phyloP scores from a whole-genome alignment of 2,888 invertebrate genomes.

The Hydrotaea diabolus region DNA sequence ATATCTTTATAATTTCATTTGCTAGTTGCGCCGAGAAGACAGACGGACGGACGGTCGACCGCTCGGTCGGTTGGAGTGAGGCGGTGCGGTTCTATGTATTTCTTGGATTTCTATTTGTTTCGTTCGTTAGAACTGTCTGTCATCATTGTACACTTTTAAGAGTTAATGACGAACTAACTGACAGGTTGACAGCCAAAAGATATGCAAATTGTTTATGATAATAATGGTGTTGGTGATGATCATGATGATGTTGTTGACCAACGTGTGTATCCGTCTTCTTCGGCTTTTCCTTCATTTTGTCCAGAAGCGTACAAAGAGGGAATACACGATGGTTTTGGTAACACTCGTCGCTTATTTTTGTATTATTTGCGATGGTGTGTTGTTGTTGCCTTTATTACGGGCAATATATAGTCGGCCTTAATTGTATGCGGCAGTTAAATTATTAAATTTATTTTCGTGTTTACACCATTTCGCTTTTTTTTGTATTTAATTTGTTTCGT shows the following conservation, averaged over 20 bases:
- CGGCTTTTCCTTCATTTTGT: background rate
- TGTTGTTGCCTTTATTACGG: background rate
- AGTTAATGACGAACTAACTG: slow-evolving; percentile 59
- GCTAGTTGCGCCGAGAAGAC: slow-evolving; percentile 14
- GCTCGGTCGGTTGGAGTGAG: background rate
- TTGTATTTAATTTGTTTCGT: slow-evolving; percentile 44
- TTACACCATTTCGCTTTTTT: slow-evolving; percentile 33
- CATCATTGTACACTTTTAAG: slow-evolving; percentile 46
- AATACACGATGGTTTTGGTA: too few relatives aligned
- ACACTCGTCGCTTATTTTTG: too few relatives aligned
- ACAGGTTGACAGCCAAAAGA: slow-evolving; percentile 54
- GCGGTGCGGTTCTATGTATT: background rate
- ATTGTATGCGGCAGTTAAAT: slow-evolving; percentile 38
- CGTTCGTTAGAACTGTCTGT: slow-evolving; percentile 44
- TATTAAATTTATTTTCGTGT: slow-evolving; percentile 37
- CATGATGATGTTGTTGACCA: slow-evolving; percentile 23
- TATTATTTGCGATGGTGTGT: background rate
- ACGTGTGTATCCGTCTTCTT: slow-evolving; percentile 3
- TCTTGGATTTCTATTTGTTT: slow-evolving; percentile 10
- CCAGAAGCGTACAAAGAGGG: too few relatives aligned
- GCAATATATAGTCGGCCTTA: slow-evolving; percentile 23
- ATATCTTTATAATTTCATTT: slow-evolving; percentile 29
- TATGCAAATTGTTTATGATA: slow-evolving; percentile 53
- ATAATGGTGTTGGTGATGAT: background rate
- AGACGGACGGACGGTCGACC: too few relatives aligned